Base-by-base conservation (phyloP, 2,113 vertebrate species). In the Parus major region DNA sequence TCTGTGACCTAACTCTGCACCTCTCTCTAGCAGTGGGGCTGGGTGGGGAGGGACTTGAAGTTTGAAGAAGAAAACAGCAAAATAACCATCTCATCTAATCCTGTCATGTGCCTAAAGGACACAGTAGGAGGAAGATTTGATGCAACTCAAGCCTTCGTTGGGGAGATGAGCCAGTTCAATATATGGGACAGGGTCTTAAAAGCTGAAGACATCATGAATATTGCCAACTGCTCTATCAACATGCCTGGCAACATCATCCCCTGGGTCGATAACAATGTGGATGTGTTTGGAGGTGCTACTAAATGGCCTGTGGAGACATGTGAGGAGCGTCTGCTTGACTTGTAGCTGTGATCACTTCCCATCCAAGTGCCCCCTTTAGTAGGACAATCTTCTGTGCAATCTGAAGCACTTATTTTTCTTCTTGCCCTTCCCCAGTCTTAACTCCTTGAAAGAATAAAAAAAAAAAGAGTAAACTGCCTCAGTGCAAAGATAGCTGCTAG, bases 131-230 rank as follows among this genome's bases (percentile, higher is more conserved):
- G 99, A 64, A 98, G 99, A 59, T 99, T 99, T 11, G 99, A 99
- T 47, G 99, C 99, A 80, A 99, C 99, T 7, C 99, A 99, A 98
- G 99, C 99, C 16, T 99, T 99, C 4, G 99, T 99, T 29, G 99
- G 99, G 41, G 99, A 99, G 97, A 97, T 99, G 97, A 99, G 99
- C 98, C 99, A 99, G 96, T 99, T 99, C 97, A 99, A 99, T 98
- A 99, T 99, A 97, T 99, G 99, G 99, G 99, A 99, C 98, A 98
- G 99, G 41, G 99, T 99, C 41, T 98, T 99, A 50, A 98, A 98
- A 19, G 97, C 98, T 0, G 98, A 98, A 76, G 99, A 99, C 95
- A 99, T 99, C 90, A 96, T 98, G 94, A 99, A 98, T 91, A 98
- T 99, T 64, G 99, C 99, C 88, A 99, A 99, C 98, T 99, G 99